These are phyloP conservation scores for Philypnodon macrostomus DNA, from an alignment of 2,797 vertebrate species.

Conservation along the genomic window DNA sequence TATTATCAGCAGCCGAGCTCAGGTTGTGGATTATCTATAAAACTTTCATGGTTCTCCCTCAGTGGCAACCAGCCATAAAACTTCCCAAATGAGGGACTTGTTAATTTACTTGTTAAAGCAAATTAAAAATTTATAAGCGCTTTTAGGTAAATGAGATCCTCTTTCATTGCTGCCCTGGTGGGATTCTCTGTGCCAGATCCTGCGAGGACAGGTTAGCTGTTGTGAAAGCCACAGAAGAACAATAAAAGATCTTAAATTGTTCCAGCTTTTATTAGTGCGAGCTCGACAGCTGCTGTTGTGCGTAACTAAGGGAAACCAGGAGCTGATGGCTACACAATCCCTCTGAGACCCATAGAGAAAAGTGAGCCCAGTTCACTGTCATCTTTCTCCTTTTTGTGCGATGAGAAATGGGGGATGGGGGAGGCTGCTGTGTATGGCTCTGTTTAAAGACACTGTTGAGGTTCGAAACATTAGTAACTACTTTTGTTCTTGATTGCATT, in stretches of 20 bases:
- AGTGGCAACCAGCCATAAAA: slow-evolving; percentile 97
- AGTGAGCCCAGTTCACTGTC: slow-evolving; percentile 48
- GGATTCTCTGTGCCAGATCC: slow-evolving; percentile 83
- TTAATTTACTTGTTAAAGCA: slow-evolving; percentile 99
- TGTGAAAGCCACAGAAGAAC: slow-evolving; percentile 90
- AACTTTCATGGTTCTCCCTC: slow-evolving; percentile 95
- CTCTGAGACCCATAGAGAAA: slow-evolving; percentile 60
- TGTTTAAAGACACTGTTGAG: slow-evolving; percentile 70
- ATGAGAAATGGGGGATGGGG: slow-evolving; percentile 34
- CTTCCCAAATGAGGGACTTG: slow-evolving; percentile 99
- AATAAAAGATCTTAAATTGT: slow-evolving; percentile 98
- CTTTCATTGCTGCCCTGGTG: slow-evolving; percentile 91
- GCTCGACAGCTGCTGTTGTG: slow-evolving; percentile 89
- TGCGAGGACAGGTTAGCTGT: slow-evolving; percentile 89
- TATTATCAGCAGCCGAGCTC: slow-evolving; percentile 90
- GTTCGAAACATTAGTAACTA: slow-evolving; percentile 63
- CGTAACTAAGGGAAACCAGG: slow-evolving; percentile 86
- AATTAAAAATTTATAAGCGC: slow-evolving; percentile 99
- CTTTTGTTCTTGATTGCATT: slow-evolving; percentile 72
- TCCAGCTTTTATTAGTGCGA: slow-evolving; percentile 89
- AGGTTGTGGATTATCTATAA: slow-evolving; percentile 97
- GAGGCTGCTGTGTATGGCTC: slow-evolving; percentile 44
- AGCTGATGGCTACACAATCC: slow-evolving; percentile 75
- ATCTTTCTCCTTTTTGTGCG: slow-evolving; percentile 34
- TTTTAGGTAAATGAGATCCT: slow-evolving; percentile 99